A percentile compares a stretch with the other conserved stretches of the same genome.
These are phyloP conservation scores for Paguma larvata DNA, from an alignment of 2,797 vertebrate species.

Conservation along the genomic window DNA sequence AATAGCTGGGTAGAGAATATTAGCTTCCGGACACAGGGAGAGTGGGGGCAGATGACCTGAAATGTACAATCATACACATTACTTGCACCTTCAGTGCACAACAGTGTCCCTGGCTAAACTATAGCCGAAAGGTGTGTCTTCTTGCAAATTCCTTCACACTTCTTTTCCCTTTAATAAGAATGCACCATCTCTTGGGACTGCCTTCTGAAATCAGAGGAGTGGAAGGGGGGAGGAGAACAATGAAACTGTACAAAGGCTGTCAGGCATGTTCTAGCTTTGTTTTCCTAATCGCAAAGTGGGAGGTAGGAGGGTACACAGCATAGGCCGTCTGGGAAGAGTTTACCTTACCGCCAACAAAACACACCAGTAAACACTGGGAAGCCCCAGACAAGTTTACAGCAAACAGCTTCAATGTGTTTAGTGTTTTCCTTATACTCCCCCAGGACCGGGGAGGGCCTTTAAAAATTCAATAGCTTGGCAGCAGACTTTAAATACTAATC, in stretches of 20 bases:
- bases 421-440: not conserved
- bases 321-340: not conserved
- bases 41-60: not conserved
- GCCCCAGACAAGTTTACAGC: conserved; percentile 36
- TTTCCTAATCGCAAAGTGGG: conserved; percentile 18
- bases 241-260: not conserved
- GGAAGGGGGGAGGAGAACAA: not conserved
- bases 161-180: conserved; percentile 4
- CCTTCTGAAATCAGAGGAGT: conserved; percentile 10
- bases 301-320: not conserved
- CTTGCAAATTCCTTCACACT: conserved; percentile 39
- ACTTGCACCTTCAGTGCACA: not conserved
- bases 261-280: not conserved
- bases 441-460: conserved; percentile 25
- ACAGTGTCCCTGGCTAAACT: not conserved
- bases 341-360: not conserved
- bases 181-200: not conserved
- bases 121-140: not conserved
- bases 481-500: conserved; percentile 54
- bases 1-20: not conserved
- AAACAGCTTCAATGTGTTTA: not conserved
- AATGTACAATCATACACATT: not conserved
- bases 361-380: not conserved
- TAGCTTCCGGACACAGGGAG: not conserved
- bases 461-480: conserved; percentile 63